phyloP scores from a whole-genome alignment of 2,113 vertebrate species.

The Phasianus colchicus region DNA sequence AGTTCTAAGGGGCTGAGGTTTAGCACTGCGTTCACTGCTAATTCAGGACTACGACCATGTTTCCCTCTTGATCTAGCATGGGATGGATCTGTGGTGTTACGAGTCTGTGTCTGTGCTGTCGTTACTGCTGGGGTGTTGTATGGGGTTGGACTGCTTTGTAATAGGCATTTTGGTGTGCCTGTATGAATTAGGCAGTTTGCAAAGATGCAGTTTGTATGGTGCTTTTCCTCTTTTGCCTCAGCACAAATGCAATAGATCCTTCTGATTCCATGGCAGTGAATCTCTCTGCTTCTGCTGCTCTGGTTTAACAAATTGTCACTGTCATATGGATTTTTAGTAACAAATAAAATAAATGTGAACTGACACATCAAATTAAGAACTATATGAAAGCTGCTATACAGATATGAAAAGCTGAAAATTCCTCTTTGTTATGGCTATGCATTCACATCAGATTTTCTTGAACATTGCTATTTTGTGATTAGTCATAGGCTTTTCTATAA shows the following conservation, averaged over 20 bases:
- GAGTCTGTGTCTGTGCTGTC: not conserved
- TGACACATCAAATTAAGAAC: not conserved
- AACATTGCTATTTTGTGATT: not conserved
- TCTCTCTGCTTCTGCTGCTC: not conserved
- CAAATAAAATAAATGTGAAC: not conserved
- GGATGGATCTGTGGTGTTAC: not conserved
- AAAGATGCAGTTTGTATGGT: not conserved
- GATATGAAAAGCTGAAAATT: not conserved
- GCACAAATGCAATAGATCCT: not conserved
- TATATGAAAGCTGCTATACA: not conserved
- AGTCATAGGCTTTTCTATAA: not conserved
- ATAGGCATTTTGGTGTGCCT: not conserved
- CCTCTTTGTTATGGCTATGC: not conserved
- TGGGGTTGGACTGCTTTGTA: not conserved
- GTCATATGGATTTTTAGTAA: not conserved
- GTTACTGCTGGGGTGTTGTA: not conserved
- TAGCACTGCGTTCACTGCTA: constrained; percentile 35
- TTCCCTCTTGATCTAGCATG: not conserved
- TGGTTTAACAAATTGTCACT: not conserved
- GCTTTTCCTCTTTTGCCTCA: not conserved
- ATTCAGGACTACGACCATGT: not conserved
- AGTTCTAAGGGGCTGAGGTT: not conserved
- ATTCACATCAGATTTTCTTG: not conserved
- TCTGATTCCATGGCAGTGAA: not conserved
- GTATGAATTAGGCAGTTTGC: not conserved